Percentiles rank a stretch among this genome's conserved stretches.
Evolutionary conservation across 2,888 invertebrate genomes (phyloP).

Genomic region (Cephus pulcher): DNA sequence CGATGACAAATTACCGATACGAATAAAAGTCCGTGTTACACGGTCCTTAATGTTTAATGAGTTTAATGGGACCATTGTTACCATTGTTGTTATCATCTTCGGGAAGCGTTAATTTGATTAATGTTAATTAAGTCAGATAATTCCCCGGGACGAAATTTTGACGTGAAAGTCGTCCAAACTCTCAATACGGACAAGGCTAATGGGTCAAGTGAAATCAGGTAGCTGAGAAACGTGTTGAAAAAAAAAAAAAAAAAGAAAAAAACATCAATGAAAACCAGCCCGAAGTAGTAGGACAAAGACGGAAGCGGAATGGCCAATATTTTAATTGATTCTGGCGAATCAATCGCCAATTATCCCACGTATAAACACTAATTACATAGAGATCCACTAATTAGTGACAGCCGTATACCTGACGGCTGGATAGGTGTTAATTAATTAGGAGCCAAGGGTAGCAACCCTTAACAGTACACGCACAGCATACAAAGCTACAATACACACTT

Average conservation of each 20-base stretch:
- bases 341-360: conserved; percentile 50
- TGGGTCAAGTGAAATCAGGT: neutral
- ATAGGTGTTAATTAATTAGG: conserved; percentile 65
- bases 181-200: neutral
- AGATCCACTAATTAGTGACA: conserved; percentile 63
- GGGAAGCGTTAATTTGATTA: neutral
- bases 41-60: neutral
- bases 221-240: neutral
- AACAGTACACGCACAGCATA: neutral
- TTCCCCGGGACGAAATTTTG: neutral
- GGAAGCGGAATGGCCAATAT: conserved; percentile 40
- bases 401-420: conserved; percentile 29
- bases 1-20: neutral
- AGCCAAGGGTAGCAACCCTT: conserved; percentile 33
- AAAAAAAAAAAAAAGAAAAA: neutral
- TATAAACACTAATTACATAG: conserved; percentile 62
- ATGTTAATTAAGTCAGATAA: neutral
- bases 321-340: conserved; percentile 47
- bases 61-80: neutral
- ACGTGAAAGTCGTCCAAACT: neutral
- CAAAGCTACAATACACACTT: neutral
- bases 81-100: neutral
- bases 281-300: neutral
- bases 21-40: neutral
- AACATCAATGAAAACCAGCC: neutral